Evolutionary conservation across 2,797 vertebrate species (phyloP), one percentile per base, ranked within the genome.

Genomic region (Myotis daubentonii): DNA sequence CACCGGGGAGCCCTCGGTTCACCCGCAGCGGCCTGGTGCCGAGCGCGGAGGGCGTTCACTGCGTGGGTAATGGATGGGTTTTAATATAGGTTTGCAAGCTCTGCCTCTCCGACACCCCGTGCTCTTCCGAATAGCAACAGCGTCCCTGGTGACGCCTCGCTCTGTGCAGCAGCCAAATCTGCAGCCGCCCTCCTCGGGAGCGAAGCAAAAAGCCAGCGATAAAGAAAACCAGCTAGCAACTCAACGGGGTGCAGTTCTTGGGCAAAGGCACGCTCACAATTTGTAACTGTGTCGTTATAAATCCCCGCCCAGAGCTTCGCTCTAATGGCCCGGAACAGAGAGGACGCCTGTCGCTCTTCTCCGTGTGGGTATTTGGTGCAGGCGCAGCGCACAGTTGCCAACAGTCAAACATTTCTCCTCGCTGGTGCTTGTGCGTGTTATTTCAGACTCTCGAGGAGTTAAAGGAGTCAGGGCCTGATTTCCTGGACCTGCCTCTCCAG

Each of bases 191-290:
- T 95, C 84, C 51, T 82, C 78, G 30, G 93, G 96, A 97, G 95
- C 96, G 93, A 89, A 75, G 94, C 91, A 80, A 93, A 97, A 97
- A 95, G 75, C 84, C 85, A 90, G 92, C 70, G 72, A 88, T 96
- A 95, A 97, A 97, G 78, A 97, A 8, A 96, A 82, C 70, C 23
- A 9, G 90, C 95, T 47, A 96, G 93, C 94, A 94, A 38, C 95
- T 93, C 22, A 90, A 94, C 91, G 93, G 96, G 93, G 96, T 95
- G 94, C 86, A 87, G 75, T 96, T 98, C 76, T 70, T 74, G 85
- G 97, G 94, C 87, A 96, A 96, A 70, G 38, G 36, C 92, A 88
- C 94, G 97, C 97, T 97, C 97, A 96, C 92, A 97, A 95, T 86
- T 85, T 96, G 92, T 83, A 97, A 97, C 93, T 95, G 94, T 83